These are phyloP conservation scores for Dasysyrphus albostriatus DNA, from an alignment of 2,888 invertebrate genomes.

Conservation along the genomic window DNA sequence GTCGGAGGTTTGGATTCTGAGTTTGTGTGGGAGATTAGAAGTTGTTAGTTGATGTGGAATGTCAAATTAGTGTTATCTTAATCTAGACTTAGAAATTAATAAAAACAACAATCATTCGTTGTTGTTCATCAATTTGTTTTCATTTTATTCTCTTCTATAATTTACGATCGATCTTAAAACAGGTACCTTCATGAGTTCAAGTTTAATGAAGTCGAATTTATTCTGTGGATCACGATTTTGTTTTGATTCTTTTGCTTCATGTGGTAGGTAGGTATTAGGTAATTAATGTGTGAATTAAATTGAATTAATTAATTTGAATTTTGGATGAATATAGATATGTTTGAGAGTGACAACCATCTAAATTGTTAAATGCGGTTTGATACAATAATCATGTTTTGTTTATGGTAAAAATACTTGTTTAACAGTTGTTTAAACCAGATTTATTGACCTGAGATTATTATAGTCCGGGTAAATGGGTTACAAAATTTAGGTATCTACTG, in stretches of 20 bases:
- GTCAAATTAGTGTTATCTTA: neutral
- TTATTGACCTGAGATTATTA: neutral
- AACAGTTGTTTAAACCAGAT: neutral
- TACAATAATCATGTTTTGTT: neutral
- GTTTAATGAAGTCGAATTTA: slow-evolving; percentile 2
- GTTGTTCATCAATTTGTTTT: neutral
- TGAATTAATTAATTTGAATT: neutral
- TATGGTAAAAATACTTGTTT: neutral
- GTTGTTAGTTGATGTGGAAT: slow-evolving; percentile 4
- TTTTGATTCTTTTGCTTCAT: neutral
- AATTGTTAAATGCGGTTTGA: neutral
- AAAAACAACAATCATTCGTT: neutral
- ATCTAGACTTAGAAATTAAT: neutral
- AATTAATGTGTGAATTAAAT: slow-evolving; percentile 10
- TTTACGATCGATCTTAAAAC: neutral
- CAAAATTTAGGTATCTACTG: too few species aligned
- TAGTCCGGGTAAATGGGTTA: neutral
- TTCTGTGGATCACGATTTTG: neutral
- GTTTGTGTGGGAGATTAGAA: slow-evolving; percentile 22
- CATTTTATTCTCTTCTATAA: neutral
- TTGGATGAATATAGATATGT: neutral
- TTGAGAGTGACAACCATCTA: neutral
- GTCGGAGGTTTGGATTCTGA: neutral
- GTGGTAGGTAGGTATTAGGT: too few species aligned
- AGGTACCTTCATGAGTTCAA: neutral